Evolutionary conservation across 53 echinoderm and acorn worm genomes (phyloP).

Genomic region (Luidia sarsii): DNA sequence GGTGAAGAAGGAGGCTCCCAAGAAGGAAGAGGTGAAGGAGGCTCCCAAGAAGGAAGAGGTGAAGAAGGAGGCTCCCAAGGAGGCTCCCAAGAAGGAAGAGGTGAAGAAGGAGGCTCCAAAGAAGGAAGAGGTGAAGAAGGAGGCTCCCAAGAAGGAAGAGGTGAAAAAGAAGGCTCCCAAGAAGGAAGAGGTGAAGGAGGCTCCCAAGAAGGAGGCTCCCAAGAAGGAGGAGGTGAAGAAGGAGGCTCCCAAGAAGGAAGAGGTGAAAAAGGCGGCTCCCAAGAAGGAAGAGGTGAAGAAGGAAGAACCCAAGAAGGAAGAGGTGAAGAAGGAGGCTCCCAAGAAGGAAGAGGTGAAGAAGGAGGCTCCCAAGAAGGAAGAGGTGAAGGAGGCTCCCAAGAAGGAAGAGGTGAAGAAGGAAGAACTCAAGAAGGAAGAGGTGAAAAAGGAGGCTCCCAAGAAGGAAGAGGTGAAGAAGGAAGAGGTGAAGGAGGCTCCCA

Average conservation of each 20-base stretch:
- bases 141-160: too few species aligned
- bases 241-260: background rate
- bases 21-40: background rate
- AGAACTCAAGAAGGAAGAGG: background rate
- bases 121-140: too few species aligned
- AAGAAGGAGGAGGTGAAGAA: too few species aligned
- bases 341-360: background rate
- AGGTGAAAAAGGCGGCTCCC: background rate
- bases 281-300: background rate
- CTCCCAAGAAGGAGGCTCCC: too few species aligned
- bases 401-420: background rate
- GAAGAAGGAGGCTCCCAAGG: too few species aligned
- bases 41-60: background rate
- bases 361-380: slow-evolving; percentile 5
- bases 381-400: background rate
- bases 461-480: slow-evolving; percentile 1
- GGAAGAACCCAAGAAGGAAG: background rate
- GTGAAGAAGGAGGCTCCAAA: background rate
- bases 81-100: background rate
- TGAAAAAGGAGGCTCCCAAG: slow-evolving; percentile 6
- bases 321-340: too few species aligned
- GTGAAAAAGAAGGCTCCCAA: too few species aligned
- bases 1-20: background rate
- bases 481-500: background rate
- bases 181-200: too few species aligned